Conservation (phyloP, 2,888 invertebrate genomes). For the Ectobius pallidus region DNA sequence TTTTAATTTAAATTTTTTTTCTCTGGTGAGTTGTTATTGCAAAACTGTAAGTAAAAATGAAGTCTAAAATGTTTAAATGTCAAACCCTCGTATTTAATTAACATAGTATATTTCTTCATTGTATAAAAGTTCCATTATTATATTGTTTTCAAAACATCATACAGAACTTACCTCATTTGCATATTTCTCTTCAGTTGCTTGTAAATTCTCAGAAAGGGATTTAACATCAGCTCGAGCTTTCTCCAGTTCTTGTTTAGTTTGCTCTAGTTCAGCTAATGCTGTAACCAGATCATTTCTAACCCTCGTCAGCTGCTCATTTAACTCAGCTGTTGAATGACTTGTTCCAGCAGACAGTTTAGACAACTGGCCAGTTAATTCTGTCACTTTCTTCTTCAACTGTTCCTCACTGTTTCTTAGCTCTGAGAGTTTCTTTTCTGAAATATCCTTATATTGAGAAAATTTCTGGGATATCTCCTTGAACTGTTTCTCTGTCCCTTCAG, state of each 20-base stretch:
- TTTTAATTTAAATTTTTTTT: no score
- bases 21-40: no score
- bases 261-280: slow-evolving; percentile 60
- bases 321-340: slow-evolving; percentile 63
- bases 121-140: no score
- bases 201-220: slow-evolving; percentile 65
- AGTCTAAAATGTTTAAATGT: no score
- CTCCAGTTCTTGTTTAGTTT: slow-evolving; percentile 67
- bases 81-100: no score
- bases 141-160: no score
- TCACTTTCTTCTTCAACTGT: slow-evolving; percentile 60
- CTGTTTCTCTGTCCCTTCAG: slow-evolving; percentile 81
- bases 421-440: slow-evolving; percentile 51
- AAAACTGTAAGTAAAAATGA: no score
- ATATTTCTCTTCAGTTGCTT: slow-evolving; percentile 78
- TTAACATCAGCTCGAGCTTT: slow-evolving; percentile 66
- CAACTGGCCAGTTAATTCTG: slow-evolving; percentile 33
- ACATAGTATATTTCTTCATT: no score
- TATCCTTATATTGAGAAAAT: slow-evolving; percentile 62
- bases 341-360: slow-evolving; percentile 68
- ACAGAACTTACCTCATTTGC: slow-evolving; percentile 63
- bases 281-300: slow-evolving; percentile 66
- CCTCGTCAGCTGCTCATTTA: slow-evolving; percentile 57
- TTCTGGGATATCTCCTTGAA: slow-evolving; percentile 67
- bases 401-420: slow-evolving; percentile 54